Evolutionary conservation across 2,888 invertebrate species (phyloP), one percentile per base, ranked within the genome.

Genomic region (Pachymerium ferrugineum): DNA sequence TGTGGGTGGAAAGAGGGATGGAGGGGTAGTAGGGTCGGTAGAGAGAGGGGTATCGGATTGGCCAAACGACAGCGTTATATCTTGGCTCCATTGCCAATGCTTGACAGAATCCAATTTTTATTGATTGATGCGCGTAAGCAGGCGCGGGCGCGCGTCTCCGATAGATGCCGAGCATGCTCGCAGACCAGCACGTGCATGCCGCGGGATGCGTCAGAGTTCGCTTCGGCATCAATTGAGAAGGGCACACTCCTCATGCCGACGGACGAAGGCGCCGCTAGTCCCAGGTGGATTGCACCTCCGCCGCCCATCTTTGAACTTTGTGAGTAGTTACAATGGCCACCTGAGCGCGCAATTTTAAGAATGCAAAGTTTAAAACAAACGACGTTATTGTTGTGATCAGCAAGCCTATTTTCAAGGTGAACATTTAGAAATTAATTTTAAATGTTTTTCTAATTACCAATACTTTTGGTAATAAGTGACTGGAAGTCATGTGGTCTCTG

Each of bases 1-100:
- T 19, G 47, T 10, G 62, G 62, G 62, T 62, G 62, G 62, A 38
- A 12, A 42, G 72, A 31, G 70, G 54, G 70, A 38, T 35, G 22
- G 71, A 69, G 73, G 62, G 62, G 70, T 42, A 72, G 72, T 74
- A 70, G 75, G 74, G 73, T 68, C n/a, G n/a, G n/a, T n/a, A n/a
- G n/a, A n/a, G n/a, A n/a, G n/a, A 62, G 73, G 72, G 70, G 31
- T 71, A 71, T 47, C 71, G 70, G 42, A 29, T 30, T 28, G 35
- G 62, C 62, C 62, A 62, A 62, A 62, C 62, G 62, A 62, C 69
- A 31, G 30, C 30, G 19, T 69, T 69, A 30, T 33, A 31, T 69
- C 69, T 33, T 69, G 69, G 69, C 33, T 69, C 69, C 69, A 69
- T 69, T 69, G 33, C 71, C 38, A 71, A 71, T 71, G 35, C 71